Evolutionary conservation across 2,113 vertebrate species (phyloP).

Genomic region (Istiophorus platypterus): DNA sequence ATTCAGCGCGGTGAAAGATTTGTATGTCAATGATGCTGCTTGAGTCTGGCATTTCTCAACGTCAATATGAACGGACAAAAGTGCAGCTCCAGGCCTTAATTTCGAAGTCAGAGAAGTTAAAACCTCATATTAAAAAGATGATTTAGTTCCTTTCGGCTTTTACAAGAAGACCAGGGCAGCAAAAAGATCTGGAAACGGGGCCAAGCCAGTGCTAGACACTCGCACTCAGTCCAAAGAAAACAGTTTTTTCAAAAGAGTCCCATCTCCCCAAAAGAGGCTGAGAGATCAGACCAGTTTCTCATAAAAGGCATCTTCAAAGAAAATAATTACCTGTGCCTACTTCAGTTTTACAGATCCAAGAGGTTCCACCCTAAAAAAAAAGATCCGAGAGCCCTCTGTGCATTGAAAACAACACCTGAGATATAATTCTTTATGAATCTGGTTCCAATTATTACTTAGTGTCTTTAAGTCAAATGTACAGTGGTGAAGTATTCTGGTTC

Average conservation of each 20-base stretch:
- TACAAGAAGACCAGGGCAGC: background rate
- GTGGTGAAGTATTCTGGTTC: background rate
- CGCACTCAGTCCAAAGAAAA: too few species aligned
- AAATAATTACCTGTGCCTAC: background rate
- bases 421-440: background rate
- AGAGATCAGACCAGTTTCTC: background rate
- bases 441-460: background rate
- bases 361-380: background rate
- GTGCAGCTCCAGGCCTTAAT: background rate
- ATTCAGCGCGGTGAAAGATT: too few species aligned
- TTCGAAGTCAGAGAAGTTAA: background rate
- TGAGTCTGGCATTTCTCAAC: background rate
- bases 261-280: background rate
- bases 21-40: too few species aligned
- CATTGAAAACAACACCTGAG: background rate
- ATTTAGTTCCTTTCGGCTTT: background rate
- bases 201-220: background rate
- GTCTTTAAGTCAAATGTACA: background rate
- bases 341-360: background rate
- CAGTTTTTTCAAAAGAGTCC: background rate
- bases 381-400: too few species aligned
- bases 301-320: background rate
- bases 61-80: conserved; percentile 3
- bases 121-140: conserved; percentile 2
- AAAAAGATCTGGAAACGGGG: background rate